A percentile compares a stretch with the other conserved stretches of the same genome.
These are phyloP conservation scores for Gambusia affinis DNA, from an alignment of 2,113 vertebrate genomes.

Conservation along the genomic window DNA sequence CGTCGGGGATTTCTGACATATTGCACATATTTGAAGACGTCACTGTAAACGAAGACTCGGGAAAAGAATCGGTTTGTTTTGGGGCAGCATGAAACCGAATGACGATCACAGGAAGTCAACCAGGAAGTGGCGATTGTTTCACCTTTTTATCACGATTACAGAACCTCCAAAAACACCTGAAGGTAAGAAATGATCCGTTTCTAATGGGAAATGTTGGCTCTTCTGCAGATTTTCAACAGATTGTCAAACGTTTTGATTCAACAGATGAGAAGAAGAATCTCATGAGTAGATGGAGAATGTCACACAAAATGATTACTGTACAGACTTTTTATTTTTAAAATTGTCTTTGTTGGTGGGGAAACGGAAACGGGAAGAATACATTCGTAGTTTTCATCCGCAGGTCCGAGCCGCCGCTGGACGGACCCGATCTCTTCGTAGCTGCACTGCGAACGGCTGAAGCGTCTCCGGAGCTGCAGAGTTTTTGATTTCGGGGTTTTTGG, in stretches of 20 bases:
- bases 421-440: neutral
- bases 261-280: neutral
- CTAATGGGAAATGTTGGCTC: slow-evolving; percentile 37
- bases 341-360: slow-evolving; percentile 6
- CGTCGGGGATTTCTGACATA: slow-evolving; percentile 44
- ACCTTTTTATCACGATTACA: slow-evolving; percentile 41
- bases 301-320: slow-evolving; percentile 33
- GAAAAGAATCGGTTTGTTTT: slow-evolving; percentile 19
- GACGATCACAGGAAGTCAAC: slow-evolving; percentile 39
- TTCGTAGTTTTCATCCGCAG: slow-evolving; percentile 52
- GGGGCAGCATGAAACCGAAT: slow-evolving; percentile 3
- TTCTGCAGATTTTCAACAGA: slow-evolving; percentile 58
- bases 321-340: slow-evolving; percentile 30
- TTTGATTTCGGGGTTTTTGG: slow-evolving; percentile 20
- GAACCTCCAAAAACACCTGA: slow-evolving; percentile 31
- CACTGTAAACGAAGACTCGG: slow-evolving; percentile 3
- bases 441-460: slow-evolving; percentile 6
- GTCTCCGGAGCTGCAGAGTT: slow-evolving; percentile 12
- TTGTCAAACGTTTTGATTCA: slow-evolving; percentile 44
- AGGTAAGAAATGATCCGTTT: slow-evolving; percentile 7
- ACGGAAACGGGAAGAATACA: slow-evolving; percentile 62
- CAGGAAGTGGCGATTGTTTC: slow-evolving; percentile 11
- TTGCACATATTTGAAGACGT: slow-evolving; percentile 60
- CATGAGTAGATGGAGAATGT: slow-evolving; percentile 18
- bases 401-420: slow-evolving; percentile 46